A percentile compares a stretch with the other conserved stretches of the same genome.
These are phyloP conservation scores for Entomobrya proxima DNA, from an alignment of 2,888 invertebrate genomes.

Conservation along the genomic window DNA sequence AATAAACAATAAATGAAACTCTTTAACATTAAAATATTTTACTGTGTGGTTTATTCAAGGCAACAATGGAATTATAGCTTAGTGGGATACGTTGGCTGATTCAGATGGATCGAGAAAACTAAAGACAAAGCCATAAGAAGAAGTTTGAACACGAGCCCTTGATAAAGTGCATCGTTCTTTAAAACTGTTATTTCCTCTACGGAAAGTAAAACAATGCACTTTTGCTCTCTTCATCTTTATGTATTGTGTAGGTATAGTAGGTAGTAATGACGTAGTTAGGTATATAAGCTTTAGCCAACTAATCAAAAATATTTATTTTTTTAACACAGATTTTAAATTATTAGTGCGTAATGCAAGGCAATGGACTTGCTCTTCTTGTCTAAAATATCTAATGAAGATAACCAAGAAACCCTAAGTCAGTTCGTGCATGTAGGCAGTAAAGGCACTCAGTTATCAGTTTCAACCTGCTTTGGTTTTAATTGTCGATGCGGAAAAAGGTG, in stretches of 20 bases:
- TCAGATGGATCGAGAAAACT: no score
- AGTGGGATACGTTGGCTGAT: no score
- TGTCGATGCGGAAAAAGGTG: no score
- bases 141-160: no score
- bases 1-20: not conserved
- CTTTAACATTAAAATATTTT: not conserved
- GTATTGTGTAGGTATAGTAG: no score
- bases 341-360: constrained; percentile 5
- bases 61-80: not conserved
- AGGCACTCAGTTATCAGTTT: no score
- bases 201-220: not conserved
- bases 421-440: no score
- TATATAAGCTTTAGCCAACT: not conserved
- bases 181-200: not conserved
- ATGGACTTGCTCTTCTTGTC: not conserved
- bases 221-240: no score
- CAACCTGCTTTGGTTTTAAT: no score
- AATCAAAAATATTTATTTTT: not conserved
- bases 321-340: constrained; percentile 10
- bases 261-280: no score
- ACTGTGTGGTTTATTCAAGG: not conserved
- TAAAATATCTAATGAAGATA: not conserved
- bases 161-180: not conserved
- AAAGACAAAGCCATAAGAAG: no score
- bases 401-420: no score